These are phyloP conservation scores for Plebejus argus DNA, from an alignment of 2,888 invertebrate species.

Conservation along the genomic window DNA sequence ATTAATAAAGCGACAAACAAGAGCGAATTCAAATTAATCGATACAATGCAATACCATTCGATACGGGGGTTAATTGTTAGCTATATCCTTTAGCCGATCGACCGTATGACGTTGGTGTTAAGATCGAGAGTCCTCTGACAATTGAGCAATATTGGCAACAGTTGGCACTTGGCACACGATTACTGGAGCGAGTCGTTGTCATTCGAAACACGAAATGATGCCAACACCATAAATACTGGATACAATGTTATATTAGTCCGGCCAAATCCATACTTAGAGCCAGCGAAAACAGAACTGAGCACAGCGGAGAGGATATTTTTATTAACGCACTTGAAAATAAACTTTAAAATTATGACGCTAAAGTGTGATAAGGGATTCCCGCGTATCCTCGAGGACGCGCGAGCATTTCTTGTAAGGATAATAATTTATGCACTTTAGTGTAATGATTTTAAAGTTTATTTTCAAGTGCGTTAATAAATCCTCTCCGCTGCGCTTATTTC, in stretches of 20 bases:
- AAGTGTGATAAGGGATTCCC: no score
- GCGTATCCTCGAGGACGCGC: no score
- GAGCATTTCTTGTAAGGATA: no score
- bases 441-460: no score
- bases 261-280: background rate
- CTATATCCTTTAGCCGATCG: conserved; percentile 45
- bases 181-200: conserved; percentile 75
- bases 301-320: no score
- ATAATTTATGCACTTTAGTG: no score
- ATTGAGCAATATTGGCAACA: conserved; percentile 59
- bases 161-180: conserved; percentile 73
- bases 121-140: conserved; percentile 43
- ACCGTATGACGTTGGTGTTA: background rate
- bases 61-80: conserved; percentile 43
- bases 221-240: background rate
- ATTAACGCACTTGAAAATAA: no score
- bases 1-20: background rate
- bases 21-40: conserved; percentile 20
- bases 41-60: conserved; percentile 18
- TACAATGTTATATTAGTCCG: conserved; percentile 8
- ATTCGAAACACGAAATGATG: conserved; percentile 65
- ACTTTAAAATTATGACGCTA: no score
- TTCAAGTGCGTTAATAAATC: no score
- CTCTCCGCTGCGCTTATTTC: no score
- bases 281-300: no score